Evolutionary conservation across 1,140 invertebrate species (phyloP).

Genomic region (Lepidurus packardi): DNA sequence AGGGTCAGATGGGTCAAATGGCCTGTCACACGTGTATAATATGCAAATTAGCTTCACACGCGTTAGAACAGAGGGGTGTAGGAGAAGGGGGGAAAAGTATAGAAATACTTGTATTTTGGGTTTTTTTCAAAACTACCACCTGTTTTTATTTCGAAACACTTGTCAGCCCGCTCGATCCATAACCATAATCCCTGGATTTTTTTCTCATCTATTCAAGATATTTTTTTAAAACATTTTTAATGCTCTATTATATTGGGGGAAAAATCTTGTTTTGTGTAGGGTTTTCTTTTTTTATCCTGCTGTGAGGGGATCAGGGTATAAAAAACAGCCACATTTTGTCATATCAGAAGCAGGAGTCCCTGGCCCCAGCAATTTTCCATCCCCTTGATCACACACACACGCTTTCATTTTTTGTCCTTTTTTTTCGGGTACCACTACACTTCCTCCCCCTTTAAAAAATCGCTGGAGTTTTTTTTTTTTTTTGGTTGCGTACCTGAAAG

Average conservation of each 20-base stretch:
- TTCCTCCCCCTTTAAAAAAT: neutral
- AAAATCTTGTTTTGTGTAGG: neutral
- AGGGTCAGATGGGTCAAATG: neutral
- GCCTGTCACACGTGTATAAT: neutral
- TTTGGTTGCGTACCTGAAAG: neutral
- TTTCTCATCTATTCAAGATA: neutral
- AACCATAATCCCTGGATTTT: too few relatives aligned
- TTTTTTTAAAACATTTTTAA: neutral
- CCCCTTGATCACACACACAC: constrained; percentile 10
- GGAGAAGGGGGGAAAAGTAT: neutral
- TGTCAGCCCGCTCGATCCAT: too few relatives aligned
- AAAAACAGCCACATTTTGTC: constrained; percentile 5
- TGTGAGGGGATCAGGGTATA: neutral
- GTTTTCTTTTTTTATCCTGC: neutral
- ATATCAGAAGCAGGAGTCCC: neutral
- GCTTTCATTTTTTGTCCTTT: neutral
- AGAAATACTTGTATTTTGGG: too few relatives aligned
- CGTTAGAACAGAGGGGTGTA: neutral
- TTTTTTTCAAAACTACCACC: too few relatives aligned
- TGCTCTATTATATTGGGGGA: neutral
- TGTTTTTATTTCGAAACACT: too few relatives aligned
- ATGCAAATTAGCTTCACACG: neutral
- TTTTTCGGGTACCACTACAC: neutral
- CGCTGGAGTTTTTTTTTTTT: neutral
- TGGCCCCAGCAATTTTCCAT: neutral